Base-by-base conservation (phyloP, 2,797 vertebrate species). In the Merluccius polli region DNA sequence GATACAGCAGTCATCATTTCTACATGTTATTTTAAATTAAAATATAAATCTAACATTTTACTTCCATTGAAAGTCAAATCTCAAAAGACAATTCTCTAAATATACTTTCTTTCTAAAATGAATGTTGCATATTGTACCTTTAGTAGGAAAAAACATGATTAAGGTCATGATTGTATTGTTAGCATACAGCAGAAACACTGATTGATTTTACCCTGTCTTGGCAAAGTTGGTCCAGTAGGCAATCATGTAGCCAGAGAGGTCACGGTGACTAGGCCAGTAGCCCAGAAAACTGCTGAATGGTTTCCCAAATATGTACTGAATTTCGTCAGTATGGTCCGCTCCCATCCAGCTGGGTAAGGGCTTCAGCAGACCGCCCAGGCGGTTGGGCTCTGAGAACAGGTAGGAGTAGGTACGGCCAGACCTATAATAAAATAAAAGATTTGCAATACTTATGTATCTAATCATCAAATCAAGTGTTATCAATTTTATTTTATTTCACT, bases 151-250 rank as follows among this genome's bases (percentile, higher is more conserved):
- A 59, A n/a, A 27, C 52, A n/a, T 24, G 21, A 59, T 0, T 52
- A 5, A 52, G 21, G 15, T 21, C n/a, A 59, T 59, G 21, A 59
- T 59, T 59, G 52, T 59, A 59, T 48, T 18, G 24, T n/a, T 21
- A 59, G 52, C 52, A 59, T 24, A 27, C 59, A 29, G 59, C 59
- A 65, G 24, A 65, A 65, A 65, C 59, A 1, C 59, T 59, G 21
- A 65, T n/a, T 44, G 36, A 29, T 77, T 31, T 10, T 95, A 99
- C 97, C 97, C 97, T 0, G 94, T 95, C 77, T 73, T 94, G 84
- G 97, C 98, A 35, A 99, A 99, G 91, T 99, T 99, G 91, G 95
- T 98, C 98, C 98, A 99, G 85, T 98, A 99, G 79, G 96, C 94
- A 0, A 99, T 99, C 88, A 99, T 90, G 84, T 90, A 83, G 48